A percentile compares a stretch with the other conserved stretches of the same genome.
Evolutionary conservation across 2,888 invertebrate genomes (phyloP).

Genomic region (Bombyx huttoni): DNA sequence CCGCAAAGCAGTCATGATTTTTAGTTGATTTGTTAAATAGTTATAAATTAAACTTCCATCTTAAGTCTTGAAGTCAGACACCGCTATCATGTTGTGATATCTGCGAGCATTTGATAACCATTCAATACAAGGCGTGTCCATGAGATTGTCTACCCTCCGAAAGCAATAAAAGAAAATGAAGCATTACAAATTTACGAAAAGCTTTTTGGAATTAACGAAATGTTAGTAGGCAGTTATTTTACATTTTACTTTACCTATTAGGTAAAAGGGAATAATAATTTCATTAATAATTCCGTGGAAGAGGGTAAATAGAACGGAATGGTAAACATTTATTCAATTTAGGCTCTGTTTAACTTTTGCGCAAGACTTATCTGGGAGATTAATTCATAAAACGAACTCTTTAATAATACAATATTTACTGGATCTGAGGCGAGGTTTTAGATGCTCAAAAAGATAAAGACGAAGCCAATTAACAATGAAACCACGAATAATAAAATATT

Average conservation of each 20-base stretch:
- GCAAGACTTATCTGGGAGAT: constrained; percentile 6
- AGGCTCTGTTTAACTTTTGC: constrained; percentile 7
- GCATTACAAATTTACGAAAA: background rate
- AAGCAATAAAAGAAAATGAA: background rate
- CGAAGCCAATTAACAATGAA: too few relatives aligned
- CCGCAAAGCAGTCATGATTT: too few relatives aligned
- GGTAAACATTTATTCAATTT: constrained; percentile 9
- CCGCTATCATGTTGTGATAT: too few relatives aligned
- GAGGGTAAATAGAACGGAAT: constrained; percentile 4
- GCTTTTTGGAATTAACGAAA: background rate
- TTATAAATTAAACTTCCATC: too few relatives aligned
- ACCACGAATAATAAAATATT: too few relatives aligned
- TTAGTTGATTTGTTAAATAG: too few relatives aligned
- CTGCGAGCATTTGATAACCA: too few relatives aligned
- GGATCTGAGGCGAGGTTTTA: background rate
- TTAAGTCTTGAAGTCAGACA: too few relatives aligned
- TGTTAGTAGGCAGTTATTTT: constrained; percentile 1
- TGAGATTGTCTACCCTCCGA: too few relatives aligned
- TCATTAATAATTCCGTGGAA: constrained; percentile 1
- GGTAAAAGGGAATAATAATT: background rate
- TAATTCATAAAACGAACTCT: constrained; percentile 8
- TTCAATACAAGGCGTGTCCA: too few relatives aligned
- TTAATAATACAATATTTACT: constrained; percentile 10
- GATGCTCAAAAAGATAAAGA: too few relatives aligned
- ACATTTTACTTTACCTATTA: background rate